phyloP scores from a whole-genome alignment of 2,113 vertebrate species.

The Macaca fascicularis region T2T-MFA8v1.1 NC_088389.1:36399501-36400000 shows the following conservation, averaged over 20 bases:
- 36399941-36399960: accelerated
- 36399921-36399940: background rate
- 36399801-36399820: accelerated
- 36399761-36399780: background rate
- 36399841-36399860: background rate
- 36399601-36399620: background rate
- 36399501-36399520: background rate
- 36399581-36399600: background rate
- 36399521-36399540: background rate
- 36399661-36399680: background rate
- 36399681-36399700: background rate
- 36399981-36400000: background rate
- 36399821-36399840: background rate
- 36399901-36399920: too few species aligned
- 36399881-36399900: background rate
- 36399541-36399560: background rate
- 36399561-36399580: too few species aligned
- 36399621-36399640: background rate
- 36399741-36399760: background rate
- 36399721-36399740: background rate
- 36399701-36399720: too few species aligned
- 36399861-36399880: background rate
- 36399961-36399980: background rate
- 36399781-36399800: background rate
- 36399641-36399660: too few species aligned